phyloP scores from a whole-genome alignment of 2,113 vertebrate genomes.

The Ptilonorhynchus violaceus region DNA sequence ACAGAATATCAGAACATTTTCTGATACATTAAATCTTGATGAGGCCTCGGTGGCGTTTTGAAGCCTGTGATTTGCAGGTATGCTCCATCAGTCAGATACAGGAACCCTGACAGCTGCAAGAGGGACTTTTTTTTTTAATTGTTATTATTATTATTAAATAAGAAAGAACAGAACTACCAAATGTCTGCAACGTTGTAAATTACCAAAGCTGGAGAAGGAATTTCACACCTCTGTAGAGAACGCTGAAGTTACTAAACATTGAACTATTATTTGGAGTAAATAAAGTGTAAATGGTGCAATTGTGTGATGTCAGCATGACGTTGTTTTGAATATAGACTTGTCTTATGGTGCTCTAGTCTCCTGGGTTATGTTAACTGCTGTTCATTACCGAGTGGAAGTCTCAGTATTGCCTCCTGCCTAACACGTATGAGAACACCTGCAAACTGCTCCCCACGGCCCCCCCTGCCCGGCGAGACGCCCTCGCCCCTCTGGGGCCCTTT shows the following conservation, averaged over 20 bases:
- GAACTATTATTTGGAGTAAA: constrained; percentile 70
- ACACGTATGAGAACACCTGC: not conserved
- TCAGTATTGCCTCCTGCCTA: constrained; percentile 67
- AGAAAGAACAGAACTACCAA: constrained; percentile 53
- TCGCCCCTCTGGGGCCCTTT: not conserved
- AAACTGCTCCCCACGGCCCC: not conserved
- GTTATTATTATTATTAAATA: not conserved
- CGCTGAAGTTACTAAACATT: constrained; percentile 69
- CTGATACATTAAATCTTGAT: not conserved
- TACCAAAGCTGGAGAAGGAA: constrained; percentile 69
- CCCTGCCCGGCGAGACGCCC: not conserved
- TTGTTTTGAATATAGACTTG: constrained; percentile 80
- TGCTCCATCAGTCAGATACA: constrained; percentile 51
- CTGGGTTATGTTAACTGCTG: constrained; percentile 78
- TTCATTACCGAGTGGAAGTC: constrained; percentile 74
- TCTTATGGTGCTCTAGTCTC: constrained; percentile 81
- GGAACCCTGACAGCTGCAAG: constrained; percentile 42
- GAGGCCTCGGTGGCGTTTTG: constrained; percentile 21
- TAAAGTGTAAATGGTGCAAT: constrained; percentile 78
- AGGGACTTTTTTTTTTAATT: constrained; percentile 17
- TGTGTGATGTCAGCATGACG: constrained; percentile 80
- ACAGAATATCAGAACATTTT: constrained; percentile 15
- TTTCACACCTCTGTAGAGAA: constrained; percentile 71
- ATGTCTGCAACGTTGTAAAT: constrained; percentile 61
- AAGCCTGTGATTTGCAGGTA: constrained; percentile 50